A percentile compares a stretch with the other conserved stretches of the same genome.
These are phyloP conservation scores for Itoplectis maculator DNA, from an alignment of 2,888 invertebrate species.

Conservation along the genomic window DNA sequence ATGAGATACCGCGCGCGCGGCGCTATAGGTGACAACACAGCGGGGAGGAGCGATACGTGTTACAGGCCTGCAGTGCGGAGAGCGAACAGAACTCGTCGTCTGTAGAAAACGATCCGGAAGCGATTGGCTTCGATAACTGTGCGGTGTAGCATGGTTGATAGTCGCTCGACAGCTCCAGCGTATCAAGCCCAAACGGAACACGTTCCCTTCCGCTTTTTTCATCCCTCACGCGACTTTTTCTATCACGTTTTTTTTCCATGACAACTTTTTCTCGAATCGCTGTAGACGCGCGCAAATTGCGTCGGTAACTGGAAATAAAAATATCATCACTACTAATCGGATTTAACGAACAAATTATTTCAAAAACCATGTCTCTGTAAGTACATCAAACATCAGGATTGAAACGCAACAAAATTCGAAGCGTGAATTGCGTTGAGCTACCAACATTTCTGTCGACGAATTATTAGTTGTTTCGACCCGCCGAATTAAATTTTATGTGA, in stretches of 20 bases:
- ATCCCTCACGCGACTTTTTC: slow-evolving; percentile 6
- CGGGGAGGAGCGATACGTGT: slow-evolving; percentile 31
- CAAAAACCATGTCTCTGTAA: not conserved
- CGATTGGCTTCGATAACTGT: slow-evolving; percentile 65
- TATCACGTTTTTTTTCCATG: slow-evolving; percentile 5
- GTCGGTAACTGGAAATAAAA: not conserved
- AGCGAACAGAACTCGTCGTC: slow-evolving; percentile 46
- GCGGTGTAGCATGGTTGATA: slow-evolving; percentile 29
- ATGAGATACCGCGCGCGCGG: slow-evolving; percentile 23
- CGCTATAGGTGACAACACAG: slow-evolving; percentile 13
- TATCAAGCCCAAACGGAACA: slow-evolving; percentile 16
- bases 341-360: not conserved
- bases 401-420: too few relatives aligned
- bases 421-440: too few relatives aligned
- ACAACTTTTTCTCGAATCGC: not conserved
- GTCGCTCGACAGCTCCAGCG: slow-evolving; percentile 14
- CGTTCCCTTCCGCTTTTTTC: not conserved
- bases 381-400: not conserved
- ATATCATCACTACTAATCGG: not conserved
- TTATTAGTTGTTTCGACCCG: too few relatives aligned
- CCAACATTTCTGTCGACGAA: too few relatives aligned
- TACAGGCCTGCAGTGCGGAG: slow-evolving; percentile 39
- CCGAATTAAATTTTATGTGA: too few relatives aligned
- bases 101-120: slow-evolving; percentile 62
- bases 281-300: not conserved